Conservation (phyloP, 2,797 vertebrate genomes). For the Masticophis lateralis region DNA sequence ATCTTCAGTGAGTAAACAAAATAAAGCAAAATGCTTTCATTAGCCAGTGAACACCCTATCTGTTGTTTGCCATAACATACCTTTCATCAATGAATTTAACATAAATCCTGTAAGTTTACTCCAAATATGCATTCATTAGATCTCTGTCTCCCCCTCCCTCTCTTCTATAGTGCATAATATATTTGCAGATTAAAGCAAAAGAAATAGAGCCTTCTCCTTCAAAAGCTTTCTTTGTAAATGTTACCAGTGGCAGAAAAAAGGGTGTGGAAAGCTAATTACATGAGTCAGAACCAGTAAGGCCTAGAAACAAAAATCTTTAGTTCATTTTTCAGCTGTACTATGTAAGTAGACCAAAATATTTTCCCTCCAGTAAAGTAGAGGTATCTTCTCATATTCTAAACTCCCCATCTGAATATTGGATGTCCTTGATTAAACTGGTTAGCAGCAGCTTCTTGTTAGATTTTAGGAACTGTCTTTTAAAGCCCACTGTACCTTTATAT, state of each 20-base stretch:
- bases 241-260: neutral
- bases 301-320: neutral
- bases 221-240: neutral
- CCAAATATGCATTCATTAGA: constrained; percentile 14
- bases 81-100: constrained; percentile 5
- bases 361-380: neutral
- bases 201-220: neutral
- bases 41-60: neutral
- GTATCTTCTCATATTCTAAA: neutral
- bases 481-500: neutral
- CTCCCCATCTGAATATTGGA: neutral
- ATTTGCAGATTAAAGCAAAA: neutral
- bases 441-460: neutral
- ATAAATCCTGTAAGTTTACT: neutral
- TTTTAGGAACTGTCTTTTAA: neutral
- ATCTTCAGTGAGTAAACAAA: constrained; percentile 38
- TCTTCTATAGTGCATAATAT: neutral
- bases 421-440: neutral
- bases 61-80: neutral
- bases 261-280: neutral
- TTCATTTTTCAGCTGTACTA: neutral
- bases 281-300: neutral
- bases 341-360: neutral
- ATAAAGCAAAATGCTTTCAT: neutral
- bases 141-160: neutral